phyloP scores from a whole-genome alignment of 2,797 vertebrate genomes.

The Phalanger gymnotis region DNA sequence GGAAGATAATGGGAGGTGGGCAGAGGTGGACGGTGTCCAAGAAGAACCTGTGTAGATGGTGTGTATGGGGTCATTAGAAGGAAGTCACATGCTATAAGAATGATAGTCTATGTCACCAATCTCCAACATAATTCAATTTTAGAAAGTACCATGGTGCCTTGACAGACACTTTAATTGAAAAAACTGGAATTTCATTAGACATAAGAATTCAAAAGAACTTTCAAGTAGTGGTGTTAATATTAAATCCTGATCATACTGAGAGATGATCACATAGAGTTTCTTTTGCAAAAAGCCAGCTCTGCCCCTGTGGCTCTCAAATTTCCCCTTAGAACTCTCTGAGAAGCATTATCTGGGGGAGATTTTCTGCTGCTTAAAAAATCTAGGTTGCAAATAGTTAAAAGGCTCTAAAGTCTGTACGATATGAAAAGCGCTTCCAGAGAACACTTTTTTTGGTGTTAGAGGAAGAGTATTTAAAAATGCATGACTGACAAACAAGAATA shows the following conservation, averaged over 20 bases:
- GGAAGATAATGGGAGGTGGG: not conserved
- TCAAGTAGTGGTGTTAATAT: not conserved
- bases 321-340: not conserved
- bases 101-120: not conserved
- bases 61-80: not conserved
- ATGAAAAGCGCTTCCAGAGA: not conserved
- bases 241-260: not conserved
- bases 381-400: not conserved
- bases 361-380: not conserved
- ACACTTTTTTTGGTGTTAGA: constrained; percentile 20
- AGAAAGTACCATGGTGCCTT: not conserved
- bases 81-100: not conserved
- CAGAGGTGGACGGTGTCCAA: not conserved
- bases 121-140: not conserved
- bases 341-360: not conserved
- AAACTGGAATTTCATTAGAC: not conserved
- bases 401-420: not conserved
- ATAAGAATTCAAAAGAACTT: not conserved
- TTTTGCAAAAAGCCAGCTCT: not conserved
- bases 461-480: constrained; percentile 31
- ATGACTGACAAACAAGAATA: not conserved
- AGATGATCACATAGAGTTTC: not conserved
- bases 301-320: not conserved
- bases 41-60: not conserved
- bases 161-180: not conserved